Conservation (phyloP, 2,113 vertebrate species). For the Zosterops japonicus region DNA sequence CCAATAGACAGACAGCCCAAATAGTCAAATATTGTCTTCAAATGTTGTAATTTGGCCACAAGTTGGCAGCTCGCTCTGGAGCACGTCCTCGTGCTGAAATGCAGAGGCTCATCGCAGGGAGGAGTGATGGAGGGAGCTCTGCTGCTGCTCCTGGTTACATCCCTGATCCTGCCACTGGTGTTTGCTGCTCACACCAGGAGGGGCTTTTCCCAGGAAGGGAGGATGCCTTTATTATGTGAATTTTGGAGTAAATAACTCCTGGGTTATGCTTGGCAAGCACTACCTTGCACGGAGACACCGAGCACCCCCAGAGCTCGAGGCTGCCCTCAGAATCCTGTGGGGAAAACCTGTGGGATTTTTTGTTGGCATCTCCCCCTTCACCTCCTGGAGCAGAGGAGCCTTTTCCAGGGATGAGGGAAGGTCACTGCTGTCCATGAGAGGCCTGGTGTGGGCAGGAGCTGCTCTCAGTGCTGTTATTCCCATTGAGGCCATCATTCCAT, state of each 20-base stretch:
- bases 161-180: rapidly evolving
- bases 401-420: not conserved
- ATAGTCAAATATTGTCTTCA: not conserved
- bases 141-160: rapidly evolving
- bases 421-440: rapidly evolving
- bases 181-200: not conserved
- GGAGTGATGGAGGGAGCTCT: rapidly evolving
- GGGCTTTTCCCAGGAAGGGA: not conserved
- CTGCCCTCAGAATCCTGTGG: not conserved
- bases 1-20: not conserved
- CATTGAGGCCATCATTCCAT: not conserved
- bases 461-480: not conserved
- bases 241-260: not conserved
- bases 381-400: rapidly evolving
- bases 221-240: not conserved
- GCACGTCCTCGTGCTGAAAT: not conserved
- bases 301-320: rapidly evolving
- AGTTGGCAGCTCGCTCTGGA: not conserved
- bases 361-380: not conserved
- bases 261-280: rapidly evolving
- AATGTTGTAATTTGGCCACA: not conserved
- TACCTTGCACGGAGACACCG: rapidly evolving
- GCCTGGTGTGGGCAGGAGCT: not conserved
- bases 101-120: rapidly evolving
- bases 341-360: not conserved